phyloP scores from a whole-genome alignment of 2,113 vertebrate genomes.

The Myiozetetes cayanensis region DNA sequence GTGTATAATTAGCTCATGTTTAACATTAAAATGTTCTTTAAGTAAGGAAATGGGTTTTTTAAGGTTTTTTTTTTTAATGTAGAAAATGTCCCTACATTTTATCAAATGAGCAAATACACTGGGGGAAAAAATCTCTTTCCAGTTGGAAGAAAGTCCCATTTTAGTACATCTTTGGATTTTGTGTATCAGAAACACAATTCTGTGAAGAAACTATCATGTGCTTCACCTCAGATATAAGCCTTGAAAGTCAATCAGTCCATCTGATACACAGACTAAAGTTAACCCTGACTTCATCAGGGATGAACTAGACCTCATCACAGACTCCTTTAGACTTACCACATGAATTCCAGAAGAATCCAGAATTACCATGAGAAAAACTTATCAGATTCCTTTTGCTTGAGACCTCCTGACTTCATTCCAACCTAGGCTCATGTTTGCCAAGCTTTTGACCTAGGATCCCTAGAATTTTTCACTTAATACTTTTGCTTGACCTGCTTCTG shows the following conservation, averaged over 20 bases:
- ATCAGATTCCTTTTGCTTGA: not conserved
- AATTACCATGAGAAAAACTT: not conserved
- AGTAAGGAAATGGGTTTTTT: not conserved
- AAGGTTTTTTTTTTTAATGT: not conserved
- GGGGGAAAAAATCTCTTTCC: not conserved
- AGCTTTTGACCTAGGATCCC: not conserved
- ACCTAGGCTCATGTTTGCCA: not conserved
- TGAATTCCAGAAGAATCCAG: not conserved
- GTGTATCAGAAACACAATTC: not conserved
- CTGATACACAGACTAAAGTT: not conserved
- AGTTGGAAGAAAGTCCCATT: not conserved
- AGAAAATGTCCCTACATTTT: not conserved
- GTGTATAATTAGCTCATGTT: not conserved
- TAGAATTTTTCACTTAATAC: not conserved
- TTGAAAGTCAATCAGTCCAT: not conserved
- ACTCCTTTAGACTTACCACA: not conserved
- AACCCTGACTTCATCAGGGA: not conserved
- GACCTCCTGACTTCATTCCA: not conserved
- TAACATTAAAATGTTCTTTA: not conserved
- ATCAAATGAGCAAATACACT: not conserved
- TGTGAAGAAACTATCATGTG: not conserved
- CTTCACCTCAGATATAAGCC: not conserved
- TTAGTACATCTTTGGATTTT: not conserved
- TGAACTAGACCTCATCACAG: not conserved
- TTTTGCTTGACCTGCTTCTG: not conserved